Evolutionary conservation across 2,113 vertebrate species (phyloP), one percentile per base, ranked within the genome.

Genomic region (Misgurnus anguillicaudatus): DNA sequence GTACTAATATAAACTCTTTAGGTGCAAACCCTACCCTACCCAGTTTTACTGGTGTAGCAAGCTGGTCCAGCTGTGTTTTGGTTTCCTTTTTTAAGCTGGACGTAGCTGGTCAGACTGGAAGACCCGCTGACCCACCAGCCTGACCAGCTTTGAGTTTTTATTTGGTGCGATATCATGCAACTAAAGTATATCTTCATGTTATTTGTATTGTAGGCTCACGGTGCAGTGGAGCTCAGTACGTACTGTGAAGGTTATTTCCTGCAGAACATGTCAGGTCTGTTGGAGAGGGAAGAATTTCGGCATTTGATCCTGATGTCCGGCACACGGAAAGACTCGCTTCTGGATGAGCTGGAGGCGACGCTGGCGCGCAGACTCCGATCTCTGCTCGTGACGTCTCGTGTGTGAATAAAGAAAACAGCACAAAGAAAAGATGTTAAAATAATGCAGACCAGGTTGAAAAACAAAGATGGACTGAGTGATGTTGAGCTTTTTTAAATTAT

Each of bases 221-320:
- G 92, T 0, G 95, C 95, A 0, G 87, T 89, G 0, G 95, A 98
- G 73, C 93, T 99, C n/a, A 92, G 93, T 77, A 90, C 93, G 0
- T 94, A 96, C 84, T 98, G 96, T 0, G 95, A 98, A 73, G 95
- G 95, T 78, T 99, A 94, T 94, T 99, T 99, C 92, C 91, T 99
- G 79, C 94, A 97, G 88, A 94, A 97, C 87, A 97, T 98, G 96
- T 91, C 90, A 39, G 87, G 90, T 0, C 90, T 99, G 14, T 87
- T 99, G 57, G 95, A 97, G 71, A 94, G 90, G 81, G 98, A 99
- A 73, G 85, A 91, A 0, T 98, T 98, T 91, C 93, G 89, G 68
- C 92, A 89, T 82, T 91, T 99, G 57, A 91, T 99, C 87, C 90
- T 96, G 9, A 83, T 95, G 42, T 82, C 87, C 7, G 85, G 75